Evolutionary conservation across 2,888 invertebrate genomes (phyloP), one percentile per base, ranked within the genome.

Genomic region (Cinara cedri): DNA sequence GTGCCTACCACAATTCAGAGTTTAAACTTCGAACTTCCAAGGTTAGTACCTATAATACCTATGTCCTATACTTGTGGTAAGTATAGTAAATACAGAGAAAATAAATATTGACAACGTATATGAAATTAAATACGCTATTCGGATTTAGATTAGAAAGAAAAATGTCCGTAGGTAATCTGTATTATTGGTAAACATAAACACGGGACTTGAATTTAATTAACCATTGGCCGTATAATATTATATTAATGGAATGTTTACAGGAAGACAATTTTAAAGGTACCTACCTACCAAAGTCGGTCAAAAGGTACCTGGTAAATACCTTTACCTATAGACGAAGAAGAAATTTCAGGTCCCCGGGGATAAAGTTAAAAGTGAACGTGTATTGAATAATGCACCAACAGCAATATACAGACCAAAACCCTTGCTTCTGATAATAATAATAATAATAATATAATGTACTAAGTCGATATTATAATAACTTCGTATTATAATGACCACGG

Each of bases 321-420:
- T n/a, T n/a, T n/a, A n/a, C n/a, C n/a, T n/a, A 34, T 6, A 13
- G 46, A 11, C 13, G 13, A 46, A 60, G 26, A 60, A 60, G 24
- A 66, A 51, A 72, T 60, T 24, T 19, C 9, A 26, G 3, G 26
- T 72, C 72, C 60, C 46, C 46, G 14, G 24, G 60, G 72, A 26
- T 46, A 60, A 46, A 24, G 46, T 72, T 60, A 57, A 60, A 60
- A 72, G 26, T 46, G 26, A 72, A 72, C 60, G 60, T 72, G 72
- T 46, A 49, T 19, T 60, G 72, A 72, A 72, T 72, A 72, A 72
- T 72, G 42, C 26, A 26, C 26, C n/a, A 19, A 60, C n/a, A n/a
- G n/a, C 26, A 60, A 21, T 46, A 57, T n/a, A n/a, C n/a, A n/a
- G 24, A 46, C 57, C 24, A n/a, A 60, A 49, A 24, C 60, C 46